Evolutionary conservation across 1,140 invertebrate species (phyloP).

Genomic region (Pogonomyrmex californicus): DNA sequence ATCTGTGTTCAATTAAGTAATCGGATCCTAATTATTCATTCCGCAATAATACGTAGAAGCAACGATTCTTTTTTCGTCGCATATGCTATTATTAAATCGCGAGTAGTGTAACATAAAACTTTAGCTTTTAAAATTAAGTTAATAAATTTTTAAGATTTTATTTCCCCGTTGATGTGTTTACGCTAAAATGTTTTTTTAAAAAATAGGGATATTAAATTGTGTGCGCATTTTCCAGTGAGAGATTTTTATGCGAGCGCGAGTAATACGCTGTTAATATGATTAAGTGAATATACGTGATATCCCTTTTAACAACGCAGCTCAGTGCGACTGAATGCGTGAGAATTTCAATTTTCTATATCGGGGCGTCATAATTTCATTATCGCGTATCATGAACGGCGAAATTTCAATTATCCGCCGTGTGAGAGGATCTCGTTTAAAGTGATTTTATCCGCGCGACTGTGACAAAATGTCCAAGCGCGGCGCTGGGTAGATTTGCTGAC

Average conservation of each 20-base stretch:
- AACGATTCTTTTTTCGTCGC: neutral
- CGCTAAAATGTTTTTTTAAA: neutral
- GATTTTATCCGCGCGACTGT: slow-evolving; percentile 52
- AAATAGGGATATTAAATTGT: neutral
- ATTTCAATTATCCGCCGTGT: slow-evolving; percentile 58
- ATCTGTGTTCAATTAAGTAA: neutral
- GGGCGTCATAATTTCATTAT: slow-evolving; percentile 56
- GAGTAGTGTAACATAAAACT: too few relatives aligned
- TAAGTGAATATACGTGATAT: slow-evolving; percentile 56
- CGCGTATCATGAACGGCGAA: slow-evolving; percentile 60
- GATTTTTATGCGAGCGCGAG: slow-evolving; percentile 36
- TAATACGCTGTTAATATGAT: slow-evolving; percentile 56
- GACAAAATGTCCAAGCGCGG: slow-evolving; percentile 40
- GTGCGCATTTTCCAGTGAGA: slow-evolving; percentile 24
- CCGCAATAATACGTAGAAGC: neutral
- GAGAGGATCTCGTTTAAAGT: slow-evolving; percentile 60
- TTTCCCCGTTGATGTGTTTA: neutral
- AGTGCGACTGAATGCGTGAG: slow-evolving; percentile 58
- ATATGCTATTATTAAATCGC: neutral
- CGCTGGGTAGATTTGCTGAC: slow-evolving; percentile 39
- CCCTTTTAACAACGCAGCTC: slow-evolving; percentile 58
- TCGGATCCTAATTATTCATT: slow-evolving; percentile 11
- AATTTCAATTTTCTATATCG: slow-evolving; percentile 65
- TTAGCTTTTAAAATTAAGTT: neutral
- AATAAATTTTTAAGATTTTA: slow-evolving; percentile 12